phyloP scores from a whole-genome alignment of 1,140 invertebrate genomes.

The Drosophila guanche region DNA sequence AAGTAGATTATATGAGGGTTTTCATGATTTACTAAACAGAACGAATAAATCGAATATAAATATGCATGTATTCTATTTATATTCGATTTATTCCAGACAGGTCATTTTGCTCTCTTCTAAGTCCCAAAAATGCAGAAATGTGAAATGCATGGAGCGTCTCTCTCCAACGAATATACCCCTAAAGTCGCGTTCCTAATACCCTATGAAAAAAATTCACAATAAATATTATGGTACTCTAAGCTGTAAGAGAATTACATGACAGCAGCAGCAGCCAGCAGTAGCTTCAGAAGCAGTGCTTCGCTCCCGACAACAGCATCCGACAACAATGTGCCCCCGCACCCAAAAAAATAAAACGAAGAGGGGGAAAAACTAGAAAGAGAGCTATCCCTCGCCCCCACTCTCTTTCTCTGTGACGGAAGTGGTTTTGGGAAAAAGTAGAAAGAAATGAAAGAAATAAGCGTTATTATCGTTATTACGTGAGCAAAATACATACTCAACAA shows the following conservation, averaged over 20 bases:
- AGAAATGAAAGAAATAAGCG: conserved; percentile 65
- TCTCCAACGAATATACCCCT: conserved; percentile 2
- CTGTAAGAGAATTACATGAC: conserved; percentile 60
- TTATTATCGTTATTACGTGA: conserved; percentile 67
- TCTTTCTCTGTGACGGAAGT: conserved; percentile 23
- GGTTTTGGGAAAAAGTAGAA: conserved; percentile 47
- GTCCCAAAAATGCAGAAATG: no score
- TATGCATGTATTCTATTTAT: no score
- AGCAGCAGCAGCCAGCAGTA: conserved; percentile 31
- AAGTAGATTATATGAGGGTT: no score
- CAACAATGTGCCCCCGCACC: conserved; percentile 20
- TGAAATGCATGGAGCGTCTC: no score
- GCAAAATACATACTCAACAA: conserved; percentile 54
- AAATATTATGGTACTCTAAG: conserved; percentile 52
- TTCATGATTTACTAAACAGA: no score
- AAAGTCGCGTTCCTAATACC: neutral
- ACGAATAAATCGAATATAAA: no score
- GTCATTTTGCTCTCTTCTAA: no score
- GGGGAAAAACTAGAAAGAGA: conserved; percentile 18
- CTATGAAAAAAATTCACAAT: conserved; percentile 37
- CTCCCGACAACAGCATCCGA: conserved; percentile 11
- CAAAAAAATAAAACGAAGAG: conserved; percentile 9
- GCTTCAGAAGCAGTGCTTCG: conserved; percentile 2
- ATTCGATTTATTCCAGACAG: no score
- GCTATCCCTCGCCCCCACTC: conserved; percentile 1